These are phyloP conservation scores for Erethizon dorsatum DNA, from an alignment of 2,797 vertebrate species.

Conservation along the genomic window DNA sequence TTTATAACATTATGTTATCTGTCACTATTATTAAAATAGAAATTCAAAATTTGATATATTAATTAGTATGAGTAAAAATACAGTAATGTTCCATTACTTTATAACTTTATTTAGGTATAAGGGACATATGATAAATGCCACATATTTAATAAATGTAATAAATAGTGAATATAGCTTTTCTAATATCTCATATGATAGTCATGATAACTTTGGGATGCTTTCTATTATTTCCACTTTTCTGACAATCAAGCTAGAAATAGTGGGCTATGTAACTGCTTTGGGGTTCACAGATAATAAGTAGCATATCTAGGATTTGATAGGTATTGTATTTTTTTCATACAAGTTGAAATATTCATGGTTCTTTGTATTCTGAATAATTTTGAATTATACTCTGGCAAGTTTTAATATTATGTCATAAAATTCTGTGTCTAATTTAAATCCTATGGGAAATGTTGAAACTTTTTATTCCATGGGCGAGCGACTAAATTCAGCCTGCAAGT, in stretches of 20 bases:
- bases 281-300: background rate
- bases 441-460: background rate
- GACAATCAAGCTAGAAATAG: background rate
- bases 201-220: background rate
- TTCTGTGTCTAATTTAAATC: conserved; percentile 12
- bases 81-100: background rate
- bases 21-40: background rate
- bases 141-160: background rate
- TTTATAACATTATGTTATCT: background rate
- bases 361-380: background rate
- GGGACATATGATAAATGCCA: background rate
- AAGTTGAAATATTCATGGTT: background rate
- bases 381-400: background rate
- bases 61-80: background rate
- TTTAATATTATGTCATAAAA: background rate
- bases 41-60: background rate
- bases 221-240: background rate
- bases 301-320: background rate
- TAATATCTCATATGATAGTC: background rate
- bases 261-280: background rate
- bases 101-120: background rate
- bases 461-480: background rate
- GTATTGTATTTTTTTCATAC: background rate
- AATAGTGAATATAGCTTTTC: background rate
- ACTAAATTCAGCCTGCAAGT: background rate